Evolutionary conservation across 2,797 vertebrate species (phyloP), one percentile per base, ranked within the genome.

Genomic region (Paramormyrops hopkinsi): DNA sequence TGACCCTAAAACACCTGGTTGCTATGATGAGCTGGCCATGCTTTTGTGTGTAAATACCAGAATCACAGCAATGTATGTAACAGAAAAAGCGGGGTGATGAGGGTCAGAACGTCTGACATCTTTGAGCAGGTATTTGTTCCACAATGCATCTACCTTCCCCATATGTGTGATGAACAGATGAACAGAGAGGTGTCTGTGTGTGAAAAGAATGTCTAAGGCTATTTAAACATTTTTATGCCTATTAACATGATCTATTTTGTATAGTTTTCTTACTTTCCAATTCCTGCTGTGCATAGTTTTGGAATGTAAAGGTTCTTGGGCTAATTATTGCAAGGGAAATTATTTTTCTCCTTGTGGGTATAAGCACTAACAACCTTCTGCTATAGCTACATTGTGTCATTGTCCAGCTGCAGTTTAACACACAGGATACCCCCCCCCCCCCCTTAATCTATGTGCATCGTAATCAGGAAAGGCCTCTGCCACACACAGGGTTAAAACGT

Each of bases 391-490:
- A 79, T 44, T 46, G 37, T 79, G 37, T 19, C 17, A 79, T 9
- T 79, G 41, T 41, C 41, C 41, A n/a, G 17, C 17, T 19, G 73
- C 4, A 41, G 37, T 79, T 19, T 44, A 79, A 79, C 0, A n/a
- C 73, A 44, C 17, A n/a, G 5, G 37, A 79, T 79, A 44, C 17
- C 11, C 1, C 62, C 11, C 29, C 9, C 29, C 19, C 73, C 14
- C 6, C 2, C 12, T 37, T 14, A 82, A 82, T 82, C 17, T 82
- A 44, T 82, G 76, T 82, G 76, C 41, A 82, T 46, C 19, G 4
- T 87, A 56, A 87, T 50, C 22, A 86, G 29, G 51, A 41, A 86
- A 86, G 48, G 53, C 53, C 33, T 87, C 86, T 87, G 25, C 53
- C 17, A 87, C 51, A 87, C 37, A 29, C 25, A 87, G 33, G 14